Evolutionary conservation across 2,797 vertebrate species (phyloP).

Genomic region (Rhadinocentrus ornatus): DNA sequence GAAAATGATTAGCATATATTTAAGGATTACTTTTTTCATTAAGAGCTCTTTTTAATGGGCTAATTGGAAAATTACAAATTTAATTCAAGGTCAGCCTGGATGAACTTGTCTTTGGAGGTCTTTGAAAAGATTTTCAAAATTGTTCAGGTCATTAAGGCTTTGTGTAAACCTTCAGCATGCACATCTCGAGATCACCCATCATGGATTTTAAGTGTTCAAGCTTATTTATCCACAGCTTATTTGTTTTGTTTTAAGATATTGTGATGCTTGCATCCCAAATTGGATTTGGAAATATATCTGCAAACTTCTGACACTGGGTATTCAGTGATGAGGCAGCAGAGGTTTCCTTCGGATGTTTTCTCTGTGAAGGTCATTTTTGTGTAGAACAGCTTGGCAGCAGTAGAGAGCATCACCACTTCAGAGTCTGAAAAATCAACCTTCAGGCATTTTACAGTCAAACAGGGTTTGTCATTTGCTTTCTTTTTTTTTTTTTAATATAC

Average conservation of each 20-base stretch:
- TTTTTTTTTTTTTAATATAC: not conserved
- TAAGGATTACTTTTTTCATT: too few species aligned
- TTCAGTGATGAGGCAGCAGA: not conserved
- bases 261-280: not conserved
- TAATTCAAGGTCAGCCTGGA: not conserved
- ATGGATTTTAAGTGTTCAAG: too few species aligned
- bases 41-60: not conserved
- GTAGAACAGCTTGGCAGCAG: too few species aligned
- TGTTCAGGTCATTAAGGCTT: too few species aligned
- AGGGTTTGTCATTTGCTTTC: not conserved
- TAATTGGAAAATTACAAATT: not conserved
- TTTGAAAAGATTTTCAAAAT: not conserved
- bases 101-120: not conserved
- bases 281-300: not conserved
- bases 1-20: too few species aligned
- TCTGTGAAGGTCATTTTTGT: not conserved
- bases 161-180: not conserved
- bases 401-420: not conserved
- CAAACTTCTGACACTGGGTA: not conserved
- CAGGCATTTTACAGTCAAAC: not conserved
- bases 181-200: not conserved
- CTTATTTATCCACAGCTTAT: not conserved
- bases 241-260: not conserved
- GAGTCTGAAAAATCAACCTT: not conserved
- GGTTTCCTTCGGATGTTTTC: not conserved